A percentile compares a stretch with the other conserved stretches of the same genome.
Evolutionary conservation across 1,140 invertebrate species (phyloP).

Genomic region (Medauroidea extradentata): DNA sequence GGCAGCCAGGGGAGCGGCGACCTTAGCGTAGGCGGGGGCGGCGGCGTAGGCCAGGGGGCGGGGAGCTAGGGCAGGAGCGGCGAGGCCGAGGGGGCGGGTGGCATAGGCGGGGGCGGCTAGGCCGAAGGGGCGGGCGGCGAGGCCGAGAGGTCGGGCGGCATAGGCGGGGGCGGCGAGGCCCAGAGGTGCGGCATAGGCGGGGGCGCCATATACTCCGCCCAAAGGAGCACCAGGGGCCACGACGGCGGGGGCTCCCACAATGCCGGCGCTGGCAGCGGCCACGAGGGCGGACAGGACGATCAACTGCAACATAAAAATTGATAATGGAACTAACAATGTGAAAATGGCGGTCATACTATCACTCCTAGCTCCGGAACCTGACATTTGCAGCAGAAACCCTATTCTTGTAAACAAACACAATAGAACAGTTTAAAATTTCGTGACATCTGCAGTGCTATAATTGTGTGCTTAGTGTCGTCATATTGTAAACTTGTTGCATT

Average conservation of each 20-base stretch:
- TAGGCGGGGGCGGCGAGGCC: constrained; percentile 35
- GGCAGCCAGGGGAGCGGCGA: constrained; percentile 40
- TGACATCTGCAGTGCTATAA: too few relatives aligned
- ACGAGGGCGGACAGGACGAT: constrained; percentile 16
- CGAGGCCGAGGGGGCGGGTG: constrained; percentile 12
- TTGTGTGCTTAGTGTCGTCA: too few relatives aligned
- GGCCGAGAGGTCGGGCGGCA: constrained; percentile 21
- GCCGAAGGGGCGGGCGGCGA: constrained; percentile 16
- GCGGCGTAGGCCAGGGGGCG: constrained; percentile 36
- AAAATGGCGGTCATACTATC: too few relatives aligned
- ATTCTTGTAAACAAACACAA: too few relatives aligned
- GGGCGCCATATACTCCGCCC: constrained; percentile 28
- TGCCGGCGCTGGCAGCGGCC: constrained; percentile 24
- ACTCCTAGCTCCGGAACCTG: too few relatives aligned
- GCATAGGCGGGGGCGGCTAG: constrained; percentile 19
- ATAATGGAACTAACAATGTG: too few relatives aligned
- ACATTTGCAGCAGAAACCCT: too few relatives aligned
- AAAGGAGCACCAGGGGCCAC: constrained; percentile 19
- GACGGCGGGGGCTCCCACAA: constrained; percentile 11
- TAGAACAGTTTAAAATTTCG: too few relatives aligned
- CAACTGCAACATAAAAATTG: constrained; percentile 6
- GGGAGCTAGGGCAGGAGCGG: constrained; percentile 29
- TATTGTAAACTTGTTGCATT: too few relatives aligned
- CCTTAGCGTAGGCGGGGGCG: constrained; percentile 37
- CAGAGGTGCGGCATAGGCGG: constrained; percentile 35